Base-by-base conservation (phyloP, 1,140 invertebrate genomes). In the Pogonomyrmex barbatus region DNA sequence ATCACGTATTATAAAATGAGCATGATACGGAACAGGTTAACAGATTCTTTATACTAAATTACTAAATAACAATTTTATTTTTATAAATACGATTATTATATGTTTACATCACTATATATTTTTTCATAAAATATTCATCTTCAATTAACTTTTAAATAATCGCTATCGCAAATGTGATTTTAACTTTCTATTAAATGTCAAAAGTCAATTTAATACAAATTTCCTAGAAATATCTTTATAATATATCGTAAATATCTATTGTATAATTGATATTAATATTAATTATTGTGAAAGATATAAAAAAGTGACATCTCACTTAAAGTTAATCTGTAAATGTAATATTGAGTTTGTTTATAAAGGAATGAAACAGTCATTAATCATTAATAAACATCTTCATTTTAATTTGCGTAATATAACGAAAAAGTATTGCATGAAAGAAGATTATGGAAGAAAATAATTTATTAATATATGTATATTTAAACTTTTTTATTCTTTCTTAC, bases 1-100 rank as follows among this genome's bases (percentile, higher is more conserved):
- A 63, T 52, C 52, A 39, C 71, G 14, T 82, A 30, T n/a, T 8
- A 67, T n/a, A 68, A 39, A 73, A 90, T 78, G 76, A 79, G 14
- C 4, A 63, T 9, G 8, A 52, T 50, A 63, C 17, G 10, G 30
- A 39, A 30, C 2, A 6, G 3, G 17, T n/a, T 52, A 50, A 52
- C 12, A 24, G 24, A n/a, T 24, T 77, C 2, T 65, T 67, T 24
- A 2, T 54, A 67, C 45, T n/a, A 63, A 77, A 50, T 62, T 54
- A 67, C 45, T n/a, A 63, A 77, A 50, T 62, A 36, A 30, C 17
- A 4, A 10, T 75, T n/a, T 56, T 24, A 62, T 67, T 52, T 24
- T 3, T 39, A 39, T n/a, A 14, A 6, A 54, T 2, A 2, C 30
- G 12, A 30, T 39, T 68, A 14, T 45, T 62, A 14, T 1, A 14